Conservation (phyloP, 53 echinoderm and acorn worm species). For the Echinometra lucunter region DNA sequence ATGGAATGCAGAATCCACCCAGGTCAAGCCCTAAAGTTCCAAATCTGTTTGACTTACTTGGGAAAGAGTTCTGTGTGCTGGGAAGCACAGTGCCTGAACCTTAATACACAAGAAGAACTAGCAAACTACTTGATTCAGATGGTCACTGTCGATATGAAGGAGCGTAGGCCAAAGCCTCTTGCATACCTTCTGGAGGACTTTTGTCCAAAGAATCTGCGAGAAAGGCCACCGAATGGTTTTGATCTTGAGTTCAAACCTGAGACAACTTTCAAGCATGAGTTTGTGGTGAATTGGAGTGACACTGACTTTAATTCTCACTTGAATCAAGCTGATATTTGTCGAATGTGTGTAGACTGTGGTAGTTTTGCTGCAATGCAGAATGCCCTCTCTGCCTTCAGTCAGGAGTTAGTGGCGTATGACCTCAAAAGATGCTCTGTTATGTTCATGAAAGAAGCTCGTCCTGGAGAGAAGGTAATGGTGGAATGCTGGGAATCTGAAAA, state of each 20-base stretch:
- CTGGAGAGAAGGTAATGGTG: constrained; percentile 44
- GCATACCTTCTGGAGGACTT: neutral
- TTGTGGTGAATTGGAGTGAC: constrained; percentile 60
- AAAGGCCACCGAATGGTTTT: constrained; percentile 28
- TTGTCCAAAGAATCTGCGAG: constrained; percentile 22
- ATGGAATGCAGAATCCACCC: neutral
- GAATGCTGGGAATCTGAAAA: constrained; percentile 51
- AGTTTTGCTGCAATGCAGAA: constrained; percentile 51
- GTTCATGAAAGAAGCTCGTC: constrained; percentile 59
- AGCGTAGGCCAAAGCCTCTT: constrained; percentile 5
- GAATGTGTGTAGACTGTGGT: constrained; percentile 56
- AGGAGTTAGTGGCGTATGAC: constrained; percentile 38
- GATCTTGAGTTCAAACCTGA: constrained; percentile 54
- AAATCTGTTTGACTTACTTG: constrained; percentile 4
- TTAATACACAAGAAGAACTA: constrained; percentile 14
- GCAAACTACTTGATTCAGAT: constrained; percentile 52
- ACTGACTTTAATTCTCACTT: constrained; percentile 62
- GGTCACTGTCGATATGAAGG: constrained; percentile 59
- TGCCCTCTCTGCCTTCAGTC: constrained; percentile 20
- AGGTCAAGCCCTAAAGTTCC: constrained; percentile 43
- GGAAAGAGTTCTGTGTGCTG: constrained; percentile 56
- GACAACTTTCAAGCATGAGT: constrained; percentile 32
- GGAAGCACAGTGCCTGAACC: constrained; percentile 53
- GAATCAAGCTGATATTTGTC: constrained; percentile 59
- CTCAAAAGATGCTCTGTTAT: constrained; percentile 49